phyloP scores from a whole-genome alignment of 2,797 vertebrate genomes.

The Spondyliosoma cantharus region DNA sequence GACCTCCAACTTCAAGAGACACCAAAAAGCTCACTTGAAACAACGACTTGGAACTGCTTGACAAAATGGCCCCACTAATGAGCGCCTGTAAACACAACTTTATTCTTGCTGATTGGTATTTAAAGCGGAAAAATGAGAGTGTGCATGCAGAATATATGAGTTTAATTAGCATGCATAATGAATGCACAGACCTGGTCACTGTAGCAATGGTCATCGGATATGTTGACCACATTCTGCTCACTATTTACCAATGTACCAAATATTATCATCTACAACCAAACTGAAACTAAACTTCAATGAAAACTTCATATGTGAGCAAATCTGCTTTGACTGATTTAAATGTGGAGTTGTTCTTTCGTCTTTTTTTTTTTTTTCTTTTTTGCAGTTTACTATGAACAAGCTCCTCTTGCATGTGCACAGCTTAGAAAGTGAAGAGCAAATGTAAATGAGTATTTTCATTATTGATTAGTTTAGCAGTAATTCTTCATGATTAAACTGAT shows the following conservation, averaged over 20 bases:
- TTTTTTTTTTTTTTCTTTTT: neutral
- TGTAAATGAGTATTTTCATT: neutral
- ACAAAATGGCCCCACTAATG: slow-evolving; percentile 76
- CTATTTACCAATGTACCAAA: neutral
- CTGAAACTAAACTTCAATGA: neutral
- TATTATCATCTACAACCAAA: neutral
- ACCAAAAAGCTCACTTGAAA: slow-evolving; percentile 76
- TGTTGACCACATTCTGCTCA: neutral
- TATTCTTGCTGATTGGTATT: slow-evolving; percentile 71
- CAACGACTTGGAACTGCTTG: slow-evolving; percentile 75
- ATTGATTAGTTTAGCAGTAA: too few species aligned
- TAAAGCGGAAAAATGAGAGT: slow-evolving; percentile 25
- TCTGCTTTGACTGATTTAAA: neutral
- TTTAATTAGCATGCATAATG: slow-evolving; percentile 47
- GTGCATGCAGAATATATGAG: slow-evolving; percentile 14
- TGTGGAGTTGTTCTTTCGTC: neutral
- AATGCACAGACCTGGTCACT: slow-evolving; percentile 21
- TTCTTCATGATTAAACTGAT: neutral
- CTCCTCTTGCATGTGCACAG: too few species aligned
- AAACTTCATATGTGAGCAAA: neutral
- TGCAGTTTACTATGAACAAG: neutral
- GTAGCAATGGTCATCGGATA: slow-evolving; percentile 13
- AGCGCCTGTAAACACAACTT: slow-evolving; percentile 75
- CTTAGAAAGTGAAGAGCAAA: neutral
- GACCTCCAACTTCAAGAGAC: slow-evolving; percentile 78